Conservation (phyloP, 1,140 invertebrate species). For the Plutomurus gul region DNA sequence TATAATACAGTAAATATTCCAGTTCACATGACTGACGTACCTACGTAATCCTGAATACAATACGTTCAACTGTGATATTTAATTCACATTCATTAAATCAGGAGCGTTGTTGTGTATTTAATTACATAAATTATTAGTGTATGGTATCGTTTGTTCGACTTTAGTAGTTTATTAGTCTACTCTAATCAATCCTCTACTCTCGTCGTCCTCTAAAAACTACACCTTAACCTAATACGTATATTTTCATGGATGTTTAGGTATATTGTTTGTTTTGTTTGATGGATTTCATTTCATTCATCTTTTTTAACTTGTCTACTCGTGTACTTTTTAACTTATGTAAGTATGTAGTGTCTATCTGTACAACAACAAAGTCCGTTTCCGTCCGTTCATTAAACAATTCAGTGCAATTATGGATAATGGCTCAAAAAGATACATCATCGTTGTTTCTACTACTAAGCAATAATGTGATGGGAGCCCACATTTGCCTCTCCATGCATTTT, state of each 20-base stretch:
- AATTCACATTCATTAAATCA: constrained; percentile 4
- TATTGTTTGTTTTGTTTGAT: constrained; percentile 11
- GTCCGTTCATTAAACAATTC: no score
- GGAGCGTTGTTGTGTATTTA: constrained; percentile 27
- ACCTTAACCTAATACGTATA: constrained; percentile 24
- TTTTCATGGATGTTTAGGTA: constrained; percentile 29
- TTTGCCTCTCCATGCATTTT: not conserved
- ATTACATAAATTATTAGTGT: no score
- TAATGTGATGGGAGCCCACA: no score
- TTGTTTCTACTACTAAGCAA: not conserved
- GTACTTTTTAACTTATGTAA: no score
- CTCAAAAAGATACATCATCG: no score
- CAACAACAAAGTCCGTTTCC: no score
- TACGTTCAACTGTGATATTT: constrained; percentile 17
- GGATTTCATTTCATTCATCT: not conserved
- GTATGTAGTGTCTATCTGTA: no score
- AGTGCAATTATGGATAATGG: no score
- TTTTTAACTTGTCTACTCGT: not conserved
- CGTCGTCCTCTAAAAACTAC: not conserved
- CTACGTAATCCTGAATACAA: constrained; percentile 1
- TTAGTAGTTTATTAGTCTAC: no score
- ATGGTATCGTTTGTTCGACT: constrained; percentile 17
- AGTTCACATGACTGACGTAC: constrained; percentile 16
- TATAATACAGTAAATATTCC: constrained; percentile 26
- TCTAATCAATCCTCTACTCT: constrained; percentile 11